Evolutionary conservation across 2,888 invertebrate species (phyloP), one percentile per base, ranked within the genome.

Genomic region (Platerodrilus igneus): DNA sequence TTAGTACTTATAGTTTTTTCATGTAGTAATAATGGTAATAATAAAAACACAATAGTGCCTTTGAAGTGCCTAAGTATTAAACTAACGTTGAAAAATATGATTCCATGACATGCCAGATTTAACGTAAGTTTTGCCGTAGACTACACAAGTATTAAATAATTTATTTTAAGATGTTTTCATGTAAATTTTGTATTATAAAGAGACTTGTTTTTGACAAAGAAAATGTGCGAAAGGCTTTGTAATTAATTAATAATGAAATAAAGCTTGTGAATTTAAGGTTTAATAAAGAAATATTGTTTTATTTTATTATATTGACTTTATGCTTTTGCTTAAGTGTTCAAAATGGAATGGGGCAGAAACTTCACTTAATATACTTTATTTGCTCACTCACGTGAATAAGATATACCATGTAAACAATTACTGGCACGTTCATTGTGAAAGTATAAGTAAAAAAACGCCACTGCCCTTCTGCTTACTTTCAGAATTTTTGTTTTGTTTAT

Each of bases 131-230:
- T 33, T 45, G 25, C 34, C 40, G 26, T 41, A 49, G 47, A 38
- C 30, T 45, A 40, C 46, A 41, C 38, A 51, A 54, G 50, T 52
- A 51, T 52, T 52, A 50, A 37, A 51, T 51, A 52, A 47, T 46
- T 52, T 50, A 45, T 54, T 51, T 45, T 37, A 40, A 40, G 40
- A 32, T 52, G 54, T 53, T 50, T 50, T 57, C n/a, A 50, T 54
- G 55, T 64, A 64, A 61, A 65, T 62, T 66, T 66, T 66, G 66
- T 66, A 66, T 58, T 27, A 37, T 42, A 64, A 62, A 61, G 46
- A 36, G 47, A 41, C 42, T 47, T 48, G 48, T 45, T 41, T 53
- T 49, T 53, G 44, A 51, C 44, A 45, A 46, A 39, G 48, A 49
- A 42, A 46, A 42, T 49, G 47, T 50, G 32, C 47, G 48, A 37